A percentile compares a stretch with the other conserved stretches of the same genome.
These are phyloP conservation scores for Campoplex nolae DNA, from an alignment of 2,888 invertebrate species.

Conservation along the genomic window DNA sequence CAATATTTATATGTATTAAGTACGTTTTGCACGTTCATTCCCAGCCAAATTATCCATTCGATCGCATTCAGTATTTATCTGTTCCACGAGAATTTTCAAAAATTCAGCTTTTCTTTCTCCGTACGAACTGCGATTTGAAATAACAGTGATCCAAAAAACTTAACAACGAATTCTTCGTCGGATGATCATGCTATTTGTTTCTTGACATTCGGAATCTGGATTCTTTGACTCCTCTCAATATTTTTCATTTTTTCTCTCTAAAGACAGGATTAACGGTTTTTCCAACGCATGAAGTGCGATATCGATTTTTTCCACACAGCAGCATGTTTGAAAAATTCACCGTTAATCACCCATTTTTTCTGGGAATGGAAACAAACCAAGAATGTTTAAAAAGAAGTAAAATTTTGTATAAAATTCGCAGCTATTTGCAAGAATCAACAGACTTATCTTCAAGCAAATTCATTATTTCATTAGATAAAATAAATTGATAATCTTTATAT, in stretches of 20 bases:
- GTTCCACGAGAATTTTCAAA: background rate
- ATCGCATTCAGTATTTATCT: background rate
- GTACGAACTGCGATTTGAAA: background rate
- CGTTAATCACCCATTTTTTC: background rate
- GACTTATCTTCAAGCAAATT: background rate
- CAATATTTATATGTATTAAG: background rate
- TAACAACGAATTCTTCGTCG: background rate
- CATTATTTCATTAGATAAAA: background rate
- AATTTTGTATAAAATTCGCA: background rate
- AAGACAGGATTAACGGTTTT: background rate
- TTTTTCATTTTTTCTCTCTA: background rate
- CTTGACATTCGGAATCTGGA: background rate
- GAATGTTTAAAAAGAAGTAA: background rate
- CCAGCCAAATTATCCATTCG: conserved; percentile 2
- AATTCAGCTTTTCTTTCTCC: background rate
- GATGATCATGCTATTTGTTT: background rate
- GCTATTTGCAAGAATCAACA: background rate
- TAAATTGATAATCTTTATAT: background rate
- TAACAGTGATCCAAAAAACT: background rate
- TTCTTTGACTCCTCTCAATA: background rate
- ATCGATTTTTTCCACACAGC: background rate
- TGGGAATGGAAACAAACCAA: background rate
- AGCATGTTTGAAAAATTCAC: too few species aligned
- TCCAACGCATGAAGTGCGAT: background rate
- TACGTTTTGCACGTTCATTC: background rate